Evolutionary conservation across 2,797 vertebrate genomes (phyloP).

Genomic region (Martes flavigula): DNA sequence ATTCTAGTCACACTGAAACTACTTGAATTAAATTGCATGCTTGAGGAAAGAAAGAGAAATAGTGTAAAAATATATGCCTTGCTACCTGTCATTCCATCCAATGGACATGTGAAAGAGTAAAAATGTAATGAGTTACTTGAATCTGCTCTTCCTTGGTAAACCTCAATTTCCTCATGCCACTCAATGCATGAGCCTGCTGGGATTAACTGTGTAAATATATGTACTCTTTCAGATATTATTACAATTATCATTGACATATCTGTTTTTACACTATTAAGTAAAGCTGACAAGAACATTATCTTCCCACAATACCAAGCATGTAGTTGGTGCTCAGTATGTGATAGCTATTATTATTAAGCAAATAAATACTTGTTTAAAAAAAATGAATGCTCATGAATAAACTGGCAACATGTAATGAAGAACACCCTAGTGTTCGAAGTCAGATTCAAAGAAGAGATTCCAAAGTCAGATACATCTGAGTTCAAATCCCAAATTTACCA

Average conservation of each 20-base stretch:
- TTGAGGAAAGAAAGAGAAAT: not conserved
- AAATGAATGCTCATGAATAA: not conserved
- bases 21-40: not conserved
- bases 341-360: not conserved
- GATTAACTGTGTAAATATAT: not conserved
- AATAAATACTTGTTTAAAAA: not conserved
- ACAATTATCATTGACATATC: not conserved
- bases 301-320: not conserved
- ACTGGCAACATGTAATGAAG: not conserved
- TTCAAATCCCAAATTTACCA: slow-evolving; percentile 16
- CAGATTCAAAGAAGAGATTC: not conserved
- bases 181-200: not conserved
- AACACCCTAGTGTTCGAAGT: not conserved
- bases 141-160: not conserved
- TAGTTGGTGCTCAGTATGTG: not conserved
- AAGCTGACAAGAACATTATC: not conserved
- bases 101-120: not conserved
- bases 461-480: not conserved
- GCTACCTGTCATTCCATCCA: not conserved
- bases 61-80: not conserved
- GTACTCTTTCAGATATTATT: not conserved
- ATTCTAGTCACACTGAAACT: not conserved
- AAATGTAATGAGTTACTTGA: not conserved
- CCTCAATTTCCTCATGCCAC: not conserved
- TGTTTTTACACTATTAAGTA: not conserved